phyloP scores from a whole-genome alignment of 2,113 vertebrate genomes.

The Mormoops blainvillei region DNA sequence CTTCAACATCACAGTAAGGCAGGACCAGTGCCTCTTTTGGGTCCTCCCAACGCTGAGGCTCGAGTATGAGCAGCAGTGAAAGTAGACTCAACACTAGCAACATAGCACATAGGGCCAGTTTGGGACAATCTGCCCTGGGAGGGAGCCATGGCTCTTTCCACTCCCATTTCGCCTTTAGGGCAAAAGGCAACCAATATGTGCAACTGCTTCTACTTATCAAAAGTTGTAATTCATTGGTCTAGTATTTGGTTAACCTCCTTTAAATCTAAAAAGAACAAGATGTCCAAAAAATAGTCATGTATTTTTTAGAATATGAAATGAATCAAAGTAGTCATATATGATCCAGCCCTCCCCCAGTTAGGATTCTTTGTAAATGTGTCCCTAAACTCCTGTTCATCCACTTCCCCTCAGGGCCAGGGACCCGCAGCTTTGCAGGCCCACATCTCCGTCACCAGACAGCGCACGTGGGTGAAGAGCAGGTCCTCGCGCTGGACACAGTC shows the following conservation, averaged over 20 bases:
- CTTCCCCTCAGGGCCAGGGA: background rate
- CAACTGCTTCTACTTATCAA: background rate
- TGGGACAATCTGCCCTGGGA: background rate
- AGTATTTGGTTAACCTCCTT: background rate
- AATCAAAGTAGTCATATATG: background rate
- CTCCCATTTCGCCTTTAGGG: too few species aligned
- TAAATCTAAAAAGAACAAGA: slow-evolving; percentile 35
- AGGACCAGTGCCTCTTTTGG: background rate
- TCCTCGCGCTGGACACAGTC: fast-evolving
- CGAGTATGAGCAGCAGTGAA: background rate
- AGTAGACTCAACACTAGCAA: background rate
- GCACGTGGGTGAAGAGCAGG: fast-evolving
- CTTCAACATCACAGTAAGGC: background rate
- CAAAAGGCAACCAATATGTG: background rate
- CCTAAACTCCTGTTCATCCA: fast-evolving
- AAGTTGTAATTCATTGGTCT: background rate
- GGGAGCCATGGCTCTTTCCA: background rate
- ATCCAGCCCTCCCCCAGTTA: background rate
- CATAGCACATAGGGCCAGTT: background rate
- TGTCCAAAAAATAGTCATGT: background rate
- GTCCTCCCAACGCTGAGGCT: too few species aligned
- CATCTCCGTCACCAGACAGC: background rate
- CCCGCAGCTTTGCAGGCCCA: background rate
- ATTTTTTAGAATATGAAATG: background rate
- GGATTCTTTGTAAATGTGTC: background rate